Evolutionary conservation across 2,113 vertebrate genomes (phyloP), one percentile per base, ranked within the genome.

Genomic region (Phainopepla nitens): DNA sequence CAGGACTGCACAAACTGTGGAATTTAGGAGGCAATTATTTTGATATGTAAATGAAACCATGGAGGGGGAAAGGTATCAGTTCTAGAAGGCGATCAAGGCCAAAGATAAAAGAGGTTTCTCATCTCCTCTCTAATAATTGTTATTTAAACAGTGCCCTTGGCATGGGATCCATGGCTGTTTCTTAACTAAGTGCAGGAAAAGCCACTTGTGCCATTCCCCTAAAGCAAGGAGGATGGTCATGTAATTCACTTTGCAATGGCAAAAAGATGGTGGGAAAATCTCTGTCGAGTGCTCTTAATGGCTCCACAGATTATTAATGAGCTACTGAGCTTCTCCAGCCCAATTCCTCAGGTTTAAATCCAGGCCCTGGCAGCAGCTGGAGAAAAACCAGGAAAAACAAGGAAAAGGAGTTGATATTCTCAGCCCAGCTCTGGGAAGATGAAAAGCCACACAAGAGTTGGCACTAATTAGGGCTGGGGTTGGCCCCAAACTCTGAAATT

Each of bases 11-110:
- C 56, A 70, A 16, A 41, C 70, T 57, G 28, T 29, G 61, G 62
- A 72, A 53, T 58, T 82, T 39, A 45, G 84, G 77, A 95, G 78
- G 70, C 62, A 93, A 47, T 85, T 65, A 82, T 93, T 94, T 72
- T 94, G 78, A 91, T 91, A 95, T 93, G 96, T 29, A 96, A 97
- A 96, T 95, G 78, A 93, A 82, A 80, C 3, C 13, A 49, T 51
- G 82, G 50, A 82, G 23, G 81, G 65, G 50, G 62, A 64, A 64
- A 82, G 75, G 78, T 65, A 87, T 39, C 75, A 8, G 54, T 33
- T 85, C 82, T 70, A 65, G 93, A 97, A 89, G 2, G 23, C 81
- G 33, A 61, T 82, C 82, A 66, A 85, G 82, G 71, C 87, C 75
- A 41, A 58, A 85, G 87, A 94, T 90, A 94, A 87, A 81, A 93